phyloP scores from a whole-genome alignment of 2,888 invertebrate genomes.

The Drosophila melanosoma region DNA sequence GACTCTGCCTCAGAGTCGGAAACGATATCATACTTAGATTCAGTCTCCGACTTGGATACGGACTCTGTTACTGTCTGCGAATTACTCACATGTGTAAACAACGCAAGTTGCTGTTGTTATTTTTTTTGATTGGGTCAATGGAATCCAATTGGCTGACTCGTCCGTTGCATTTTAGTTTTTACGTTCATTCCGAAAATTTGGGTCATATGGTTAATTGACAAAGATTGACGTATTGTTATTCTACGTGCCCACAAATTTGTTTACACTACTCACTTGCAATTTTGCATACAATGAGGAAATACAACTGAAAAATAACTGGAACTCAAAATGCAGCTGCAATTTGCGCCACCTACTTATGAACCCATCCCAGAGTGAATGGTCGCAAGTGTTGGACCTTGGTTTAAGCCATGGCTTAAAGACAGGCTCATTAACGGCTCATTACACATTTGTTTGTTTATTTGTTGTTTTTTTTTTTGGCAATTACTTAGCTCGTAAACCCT shows the following conservation, averaged over 20 bases:
- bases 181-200: slow-evolving; percentile 57
- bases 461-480: slow-evolving; percentile 22
- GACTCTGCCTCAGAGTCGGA: slow-evolving; percentile 3
- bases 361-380: slow-evolving; percentile 44
- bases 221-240: slow-evolving; percentile 80
- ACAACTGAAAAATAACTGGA: slow-evolving; percentile 53
- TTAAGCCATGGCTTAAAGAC: slow-evolving; percentile 19
- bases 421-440: slow-evolving; percentile 9
- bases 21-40: slow-evolving; percentile 1
- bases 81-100: slow-evolving; percentile 37
- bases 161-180: slow-evolving; percentile 62
- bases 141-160: slow-evolving; percentile 71
- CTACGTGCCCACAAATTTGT: slow-evolving; percentile 72
- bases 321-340: slow-evolving; percentile 32
- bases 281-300: slow-evolving; percentile 76
- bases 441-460: neutral
- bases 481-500: slow-evolving; percentile 28
- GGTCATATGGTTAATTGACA: slow-evolving; percentile 78
- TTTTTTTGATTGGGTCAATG: slow-evolving; percentile 78
- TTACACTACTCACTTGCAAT: slow-evolving; percentile 50
- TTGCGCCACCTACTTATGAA: neutral
- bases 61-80: slow-evolving; percentile 25
- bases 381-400: slow-evolving; percentile 39
- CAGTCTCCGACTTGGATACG: slow-evolving; percentile 15
- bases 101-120: slow-evolving; percentile 36